Evolutionary conservation across 2,113 vertebrate genomes (phyloP).

Genomic region (Oncorhynchus clarkii): DNA sequence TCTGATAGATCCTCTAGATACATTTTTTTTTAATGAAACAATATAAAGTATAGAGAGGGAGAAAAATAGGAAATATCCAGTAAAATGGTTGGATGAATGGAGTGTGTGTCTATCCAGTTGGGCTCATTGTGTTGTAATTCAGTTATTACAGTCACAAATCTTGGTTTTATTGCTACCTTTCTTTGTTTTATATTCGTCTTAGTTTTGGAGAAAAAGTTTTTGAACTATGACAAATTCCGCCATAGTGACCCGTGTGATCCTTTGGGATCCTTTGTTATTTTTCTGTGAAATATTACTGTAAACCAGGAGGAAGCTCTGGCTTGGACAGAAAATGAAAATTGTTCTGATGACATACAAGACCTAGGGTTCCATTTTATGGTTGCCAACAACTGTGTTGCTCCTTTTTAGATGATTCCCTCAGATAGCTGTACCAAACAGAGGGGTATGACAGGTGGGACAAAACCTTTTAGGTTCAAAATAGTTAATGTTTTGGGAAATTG

Average conservation of each 20-base stretch:
- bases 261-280: not conserved
- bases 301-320: not conserved
- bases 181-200: too few relatives aligned
- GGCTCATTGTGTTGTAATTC: not conserved
- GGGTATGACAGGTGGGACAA: too few relatives aligned
- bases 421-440: not conserved
- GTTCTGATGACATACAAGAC: not conserved
- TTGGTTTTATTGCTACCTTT: too few relatives aligned
- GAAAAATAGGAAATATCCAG: not conserved
- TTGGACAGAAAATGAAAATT: not conserved
- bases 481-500: too few relatives aligned
- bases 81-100: not conserved
- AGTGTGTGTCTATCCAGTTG: not conserved
- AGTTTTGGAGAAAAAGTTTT: not conserved
- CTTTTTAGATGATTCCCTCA: not conserved
- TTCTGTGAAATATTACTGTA: conserved; percentile 1
- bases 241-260: conserved; percentile 3
- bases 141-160: too few relatives aligned
- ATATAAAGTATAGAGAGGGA: not conserved
- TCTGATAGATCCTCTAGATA: not conserved
- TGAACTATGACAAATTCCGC: not conserved
- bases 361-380: not conserved
- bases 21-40: not conserved
- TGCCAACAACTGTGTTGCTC: not conserved
- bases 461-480: too few relatives aligned